phyloP scores from a whole-genome alignment of 2,888 invertebrate species.

The Clitarchus hookeri region DNA sequence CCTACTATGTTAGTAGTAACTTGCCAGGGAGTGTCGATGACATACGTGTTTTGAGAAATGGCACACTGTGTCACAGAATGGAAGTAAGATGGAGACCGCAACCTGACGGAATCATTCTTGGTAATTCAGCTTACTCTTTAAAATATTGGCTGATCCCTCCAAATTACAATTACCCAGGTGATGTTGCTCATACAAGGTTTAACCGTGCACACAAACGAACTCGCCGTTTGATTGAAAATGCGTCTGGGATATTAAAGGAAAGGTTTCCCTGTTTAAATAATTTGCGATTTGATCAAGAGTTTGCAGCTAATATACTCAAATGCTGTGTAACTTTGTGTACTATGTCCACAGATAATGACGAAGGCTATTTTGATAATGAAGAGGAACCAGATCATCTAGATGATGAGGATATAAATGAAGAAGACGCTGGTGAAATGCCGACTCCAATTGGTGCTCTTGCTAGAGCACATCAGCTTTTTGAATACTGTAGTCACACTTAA shows the following conservation, averaged over 20 bases:
- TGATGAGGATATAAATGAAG: neutral
- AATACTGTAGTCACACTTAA: neutral
- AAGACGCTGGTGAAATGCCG: neutral
- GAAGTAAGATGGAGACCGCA: neutral
- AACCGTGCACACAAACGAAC: neutral
- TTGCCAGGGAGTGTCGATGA: constrained; percentile 12
- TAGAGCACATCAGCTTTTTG: neutral
- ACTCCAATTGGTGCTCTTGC: neutral
- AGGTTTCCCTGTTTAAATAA: neutral
- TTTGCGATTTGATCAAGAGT: neutral
- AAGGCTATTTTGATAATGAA: neutral
- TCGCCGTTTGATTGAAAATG: neutral
- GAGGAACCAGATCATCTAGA: neutral
- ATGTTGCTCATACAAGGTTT: neutral
- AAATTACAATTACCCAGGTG: neutral
- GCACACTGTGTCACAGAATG: neutral
- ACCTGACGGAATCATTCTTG: neutral
- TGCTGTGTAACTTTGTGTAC: constrained; percentile 20
- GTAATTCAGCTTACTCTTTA: neutral
- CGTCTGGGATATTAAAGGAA: neutral
- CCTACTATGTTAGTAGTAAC: neutral
- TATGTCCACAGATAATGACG: constrained; percentile 17
- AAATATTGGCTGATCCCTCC: neutral
- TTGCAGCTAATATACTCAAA: neutral
- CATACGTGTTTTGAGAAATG: neutral